Conservation (phyloP, 2,113 vertebrate species). For the Chinchilla lanigera region DNA sequence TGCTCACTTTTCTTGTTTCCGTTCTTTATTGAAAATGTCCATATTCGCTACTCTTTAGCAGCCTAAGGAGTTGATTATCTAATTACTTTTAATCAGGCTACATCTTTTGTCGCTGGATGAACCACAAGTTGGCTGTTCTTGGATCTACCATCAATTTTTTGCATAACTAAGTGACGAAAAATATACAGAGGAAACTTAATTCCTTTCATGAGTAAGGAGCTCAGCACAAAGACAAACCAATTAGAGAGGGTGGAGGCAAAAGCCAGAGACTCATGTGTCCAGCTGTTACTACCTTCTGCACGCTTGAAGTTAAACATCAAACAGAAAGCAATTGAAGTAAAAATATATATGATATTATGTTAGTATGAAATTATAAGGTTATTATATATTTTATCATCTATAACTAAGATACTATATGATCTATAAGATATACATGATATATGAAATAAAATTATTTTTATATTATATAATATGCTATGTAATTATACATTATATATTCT, state of each 20-base stretch:
- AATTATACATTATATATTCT: neutral
- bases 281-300: neutral
- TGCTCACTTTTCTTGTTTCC: neutral
- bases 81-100: neutral
- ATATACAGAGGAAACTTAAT: neutral
- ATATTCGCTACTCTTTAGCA: neutral
- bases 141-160: neutral
- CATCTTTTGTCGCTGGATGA: neutral
- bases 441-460: neutral
- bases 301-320: constrained; percentile 42
- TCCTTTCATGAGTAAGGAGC: neutral
- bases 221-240: neutral
- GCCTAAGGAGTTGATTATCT: neutral
- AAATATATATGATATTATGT: neutral
- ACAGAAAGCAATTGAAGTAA: neutral
- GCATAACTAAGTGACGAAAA: neutral
- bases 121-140: neutral
- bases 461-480: neutral
- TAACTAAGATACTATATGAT: neutral
- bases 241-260: neutral
- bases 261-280: neutral
- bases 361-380: neutral
- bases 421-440: neutral
- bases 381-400: neutral
- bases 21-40: neutral